Percentiles rank a stretch among this genome's conserved stretches.
These are phyloP conservation scores for Beaufortia kweichowensis DNA, from an alignment of 2,113 vertebrate species.

Conservation along the genomic window DNA sequence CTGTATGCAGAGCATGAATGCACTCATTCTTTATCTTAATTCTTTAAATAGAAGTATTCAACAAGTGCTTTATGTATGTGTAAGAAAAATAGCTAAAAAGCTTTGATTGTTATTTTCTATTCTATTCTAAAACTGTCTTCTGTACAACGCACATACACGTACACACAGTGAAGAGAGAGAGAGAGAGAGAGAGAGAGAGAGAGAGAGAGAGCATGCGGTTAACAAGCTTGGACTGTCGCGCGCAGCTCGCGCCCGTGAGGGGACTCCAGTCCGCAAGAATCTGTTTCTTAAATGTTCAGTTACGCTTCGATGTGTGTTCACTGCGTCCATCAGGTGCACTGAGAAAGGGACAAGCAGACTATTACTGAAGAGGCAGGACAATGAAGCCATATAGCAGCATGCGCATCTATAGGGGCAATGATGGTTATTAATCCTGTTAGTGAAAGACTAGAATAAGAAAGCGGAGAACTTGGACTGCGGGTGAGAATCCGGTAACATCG, in stretches of 20 bases:
- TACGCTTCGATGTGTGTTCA: conserved; percentile 30
- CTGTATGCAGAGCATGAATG: background rate
- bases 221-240: conserved; percentile 9
- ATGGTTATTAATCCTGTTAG: conserved; percentile 61
- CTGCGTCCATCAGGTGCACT: conserved; percentile 25
- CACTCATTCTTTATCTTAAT: background rate
- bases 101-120: too few species aligned
- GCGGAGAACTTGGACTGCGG: conserved; percentile 56
- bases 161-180: conserved; percentile 5
- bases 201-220: background rate
- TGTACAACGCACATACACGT: background rate
- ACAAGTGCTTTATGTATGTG: too few species aligned
- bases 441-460: conserved; percentile 32
- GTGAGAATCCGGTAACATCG: conserved; percentile 58
- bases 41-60: too few species aligned
- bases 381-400: conserved; percentile 22
- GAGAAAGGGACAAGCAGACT: background rate
- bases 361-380: background rate
- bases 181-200: background rate
- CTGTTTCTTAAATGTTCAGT: conserved; percentile 28
- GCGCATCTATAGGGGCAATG: background rate
- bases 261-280: conserved; percentile 29
- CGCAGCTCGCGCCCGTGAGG: background rate
- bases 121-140: too few species aligned
- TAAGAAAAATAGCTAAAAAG: too few species aligned